Evolutionary conservation across 2,888 invertebrate species (phyloP).

Genomic region (Autographa gamma): DNA sequence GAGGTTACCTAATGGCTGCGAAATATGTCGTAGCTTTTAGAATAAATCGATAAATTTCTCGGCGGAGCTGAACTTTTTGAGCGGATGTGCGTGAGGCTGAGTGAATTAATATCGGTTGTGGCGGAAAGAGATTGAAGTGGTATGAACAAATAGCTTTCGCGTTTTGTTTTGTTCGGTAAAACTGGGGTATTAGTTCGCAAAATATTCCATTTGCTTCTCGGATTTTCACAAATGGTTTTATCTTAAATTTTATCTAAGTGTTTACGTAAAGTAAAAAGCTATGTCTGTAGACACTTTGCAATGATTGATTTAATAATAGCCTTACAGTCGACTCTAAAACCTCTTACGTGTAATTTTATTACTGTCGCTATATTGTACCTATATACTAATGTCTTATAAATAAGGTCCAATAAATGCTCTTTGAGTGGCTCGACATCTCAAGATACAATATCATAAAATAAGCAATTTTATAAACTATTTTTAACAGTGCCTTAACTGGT

Average conservation of each 20-base stretch:
- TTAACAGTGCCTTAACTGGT: neutral
- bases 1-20: conserved; percentile 62
- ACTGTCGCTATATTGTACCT: no score
- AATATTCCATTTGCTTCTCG: neutral
- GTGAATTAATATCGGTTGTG: conserved; percentile 51
- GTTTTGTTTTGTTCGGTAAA: conserved; percentile 13
- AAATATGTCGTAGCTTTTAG: conserved; percentile 60
- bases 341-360: no score
- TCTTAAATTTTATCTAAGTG: neutral
- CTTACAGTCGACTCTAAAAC: no score
- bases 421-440: no score
- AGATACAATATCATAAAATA: no score
- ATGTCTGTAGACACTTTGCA: neutral
- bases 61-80: conserved; percentile 45
- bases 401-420: no score
- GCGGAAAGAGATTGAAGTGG: conserved; percentile 41
- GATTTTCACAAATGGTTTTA: neutral
- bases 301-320: no score
- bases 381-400: no score
- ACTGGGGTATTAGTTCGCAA: neutral
- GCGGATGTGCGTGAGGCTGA: conserved; percentile 44
- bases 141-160: conserved; percentile 37
- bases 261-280: neutral
- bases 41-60: conserved; percentile 58
- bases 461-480: no score